These are phyloP conservation scores for Magallana nippona DNA, from an alignment of 2,888 invertebrate species.

Conservation along the genomic window DNA sequence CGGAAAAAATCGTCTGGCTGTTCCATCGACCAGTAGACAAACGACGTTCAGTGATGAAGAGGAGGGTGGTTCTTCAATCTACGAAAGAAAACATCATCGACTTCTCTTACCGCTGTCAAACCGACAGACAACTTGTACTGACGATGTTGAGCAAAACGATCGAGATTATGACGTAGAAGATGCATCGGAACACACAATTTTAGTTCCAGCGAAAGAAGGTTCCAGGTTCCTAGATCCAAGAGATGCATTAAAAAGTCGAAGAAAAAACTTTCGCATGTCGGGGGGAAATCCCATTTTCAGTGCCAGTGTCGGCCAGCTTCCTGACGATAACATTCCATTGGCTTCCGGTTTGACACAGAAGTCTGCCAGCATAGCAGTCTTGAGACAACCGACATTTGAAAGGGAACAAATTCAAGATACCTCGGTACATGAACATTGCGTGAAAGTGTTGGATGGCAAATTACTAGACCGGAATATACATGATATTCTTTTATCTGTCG, in stretches of 20 bases:
- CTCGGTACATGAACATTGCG: conserved; percentile 40
- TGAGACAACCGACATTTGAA: conserved; percentile 53
- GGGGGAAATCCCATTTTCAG: conserved; percentile 51
- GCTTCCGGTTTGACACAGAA: conserved; percentile 51
- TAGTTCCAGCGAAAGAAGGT: conserved; percentile 34
- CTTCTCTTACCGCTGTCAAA: conserved; percentile 36
- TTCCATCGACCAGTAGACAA: conserved; percentile 50
- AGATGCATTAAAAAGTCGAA: conserved; percentile 25
- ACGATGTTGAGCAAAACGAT: conserved; percentile 42
- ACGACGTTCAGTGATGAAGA: conserved; percentile 55
- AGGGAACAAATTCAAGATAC: conserved; percentile 49
- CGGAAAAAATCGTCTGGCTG: neutral
- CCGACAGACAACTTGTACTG: conserved; percentile 54
- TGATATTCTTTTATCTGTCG: conserved; percentile 69
- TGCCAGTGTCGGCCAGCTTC: conserved; percentile 57
- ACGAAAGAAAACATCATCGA: conserved; percentile 25
- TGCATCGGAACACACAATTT: neutral
- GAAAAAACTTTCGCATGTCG: conserved; percentile 39
- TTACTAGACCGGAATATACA: conserved; percentile 68
- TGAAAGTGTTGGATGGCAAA: conserved; percentile 63
- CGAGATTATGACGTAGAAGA: conserved; percentile 25
- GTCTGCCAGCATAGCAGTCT: conserved; percentile 65
- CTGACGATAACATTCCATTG: conserved; percentile 44
- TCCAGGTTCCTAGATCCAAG: conserved; percentile 38
- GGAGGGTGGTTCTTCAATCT: conserved; percentile 42